Evolutionary conservation across 2,797 vertebrate genomes (phyloP).

Genomic region (Hoplostethus mediterraneus): DNA sequence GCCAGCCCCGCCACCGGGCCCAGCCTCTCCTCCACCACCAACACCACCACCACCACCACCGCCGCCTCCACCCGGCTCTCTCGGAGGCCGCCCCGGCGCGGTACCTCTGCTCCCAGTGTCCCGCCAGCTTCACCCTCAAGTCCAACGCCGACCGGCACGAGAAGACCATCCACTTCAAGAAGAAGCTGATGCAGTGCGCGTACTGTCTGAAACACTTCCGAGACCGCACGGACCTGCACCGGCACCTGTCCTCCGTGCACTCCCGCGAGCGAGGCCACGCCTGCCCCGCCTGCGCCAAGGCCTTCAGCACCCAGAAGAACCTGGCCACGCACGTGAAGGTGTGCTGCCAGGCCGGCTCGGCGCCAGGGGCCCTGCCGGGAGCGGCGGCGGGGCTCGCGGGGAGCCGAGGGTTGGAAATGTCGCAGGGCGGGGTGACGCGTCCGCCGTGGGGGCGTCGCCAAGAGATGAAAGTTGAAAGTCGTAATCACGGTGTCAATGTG

Average conservation of each 20-base stretch:
- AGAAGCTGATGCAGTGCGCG: constrained; percentile 88
- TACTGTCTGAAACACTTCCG: constrained; percentile 83
- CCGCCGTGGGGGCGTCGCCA: constrained; percentile 72
- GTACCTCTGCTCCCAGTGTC: constrained; percentile 88
- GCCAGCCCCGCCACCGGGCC: constrained; percentile 44
- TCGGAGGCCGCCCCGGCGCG: constrained; percentile 66
- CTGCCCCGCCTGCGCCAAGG: constrained; percentile 83
- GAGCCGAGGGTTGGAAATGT: constrained; percentile 57
- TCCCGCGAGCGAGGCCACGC: constrained; percentile 76
- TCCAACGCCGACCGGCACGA: constrained; percentile 88
- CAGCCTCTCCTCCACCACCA: constrained; percentile 62
- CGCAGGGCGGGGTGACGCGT: constrained; percentile 56
- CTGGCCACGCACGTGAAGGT: constrained; percentile 83
- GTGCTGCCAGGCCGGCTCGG: constrained; percentile 79
- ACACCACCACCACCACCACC: too few species aligned
- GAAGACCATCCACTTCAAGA: constrained; percentile 88
- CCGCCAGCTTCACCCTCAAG: constrained; percentile 89
- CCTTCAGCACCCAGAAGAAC: constrained; percentile 87
- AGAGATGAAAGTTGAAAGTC: constrained; percentile 67
- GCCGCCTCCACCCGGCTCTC: too few species aligned
- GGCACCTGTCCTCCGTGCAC: constrained; percentile 83
- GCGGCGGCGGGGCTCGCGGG: constrained; percentile 50
- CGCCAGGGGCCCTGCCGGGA: constrained; percentile 48
- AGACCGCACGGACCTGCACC: constrained; percentile 87
- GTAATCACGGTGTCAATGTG: constrained; percentile 61